phyloP scores from a whole-genome alignment of 2,888 invertebrate species.

The Scaptomyza parva region DNA sequence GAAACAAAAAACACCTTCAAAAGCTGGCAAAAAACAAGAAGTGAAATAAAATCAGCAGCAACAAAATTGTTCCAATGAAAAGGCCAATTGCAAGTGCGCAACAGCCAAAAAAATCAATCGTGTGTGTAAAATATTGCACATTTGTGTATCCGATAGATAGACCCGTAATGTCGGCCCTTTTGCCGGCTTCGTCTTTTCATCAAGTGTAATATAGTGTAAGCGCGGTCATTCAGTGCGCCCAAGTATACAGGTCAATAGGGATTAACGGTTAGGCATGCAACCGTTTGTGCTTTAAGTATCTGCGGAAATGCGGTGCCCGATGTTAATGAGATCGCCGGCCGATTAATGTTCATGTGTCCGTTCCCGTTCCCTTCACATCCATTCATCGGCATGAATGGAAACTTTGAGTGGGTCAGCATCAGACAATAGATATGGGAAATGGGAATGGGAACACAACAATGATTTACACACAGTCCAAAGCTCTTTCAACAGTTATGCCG shows the following conservation, averaged over 20 bases:
- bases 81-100: conserved; percentile 71
- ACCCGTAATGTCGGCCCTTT: conserved; percentile 1
- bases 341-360: conserved; percentile 32
- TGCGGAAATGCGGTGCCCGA: conserved; percentile 63
- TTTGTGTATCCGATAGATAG: conserved; percentile 10
- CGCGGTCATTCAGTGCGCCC: conserved; percentile 40
- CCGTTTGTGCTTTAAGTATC: conserved; percentile 55
- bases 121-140: conserved; percentile 15
- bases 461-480: conserved; percentile 42
- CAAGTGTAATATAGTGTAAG: conserved; percentile 11
- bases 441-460: conserved; percentile 53
- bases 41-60: conserved; percentile 43
- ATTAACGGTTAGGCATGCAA: conserved; percentile 69
- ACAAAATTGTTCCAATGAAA: conserved; percentile 65
- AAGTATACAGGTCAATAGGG: conserved; percentile 69
- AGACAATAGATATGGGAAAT: conserved; percentile 40
- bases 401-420: conserved; percentile 58
- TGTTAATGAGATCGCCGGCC: conserved; percentile 58
- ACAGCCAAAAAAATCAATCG: conserved; percentile 8
- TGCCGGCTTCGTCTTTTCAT: conserved; percentile 10
- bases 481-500: conserved; percentile 49
- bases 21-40: conserved; percentile 55
- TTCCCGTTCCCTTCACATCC: not conserved
- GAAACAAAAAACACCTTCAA: conserved; percentile 28
- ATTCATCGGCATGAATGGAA: conserved; percentile 44